These are phyloP conservation scores for Argentina silus DNA, from an alignment of 2,797 vertebrate species.

Conservation along the genomic window DNA sequence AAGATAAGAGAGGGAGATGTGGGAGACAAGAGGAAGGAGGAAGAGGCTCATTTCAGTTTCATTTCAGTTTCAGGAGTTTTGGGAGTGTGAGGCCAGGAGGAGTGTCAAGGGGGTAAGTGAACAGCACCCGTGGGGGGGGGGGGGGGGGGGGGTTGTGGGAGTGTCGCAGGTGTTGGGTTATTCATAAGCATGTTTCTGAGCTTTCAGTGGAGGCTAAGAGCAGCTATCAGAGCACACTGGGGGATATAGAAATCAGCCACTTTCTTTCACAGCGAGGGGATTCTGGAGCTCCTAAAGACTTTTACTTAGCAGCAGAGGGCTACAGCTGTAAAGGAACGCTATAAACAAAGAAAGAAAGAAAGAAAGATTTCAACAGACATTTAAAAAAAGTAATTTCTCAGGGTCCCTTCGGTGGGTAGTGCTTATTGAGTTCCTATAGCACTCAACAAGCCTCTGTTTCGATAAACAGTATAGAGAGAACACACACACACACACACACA, in stretches of 20 bases:
- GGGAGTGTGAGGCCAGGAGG: slow-evolving; percentile 12
- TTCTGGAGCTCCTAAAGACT: slow-evolving; percentile 13
- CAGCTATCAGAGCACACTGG: slow-evolving; percentile 29
- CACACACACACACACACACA: background rate
- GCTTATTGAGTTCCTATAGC: no score
- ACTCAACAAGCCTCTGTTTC: background rate
- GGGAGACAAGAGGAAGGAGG: background rate
- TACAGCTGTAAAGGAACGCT: no score
- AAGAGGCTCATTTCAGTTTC: background rate
- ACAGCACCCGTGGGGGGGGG: background rate
- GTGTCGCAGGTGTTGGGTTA: no score
- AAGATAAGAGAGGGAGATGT: background rate
- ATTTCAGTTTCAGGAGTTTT: no score
- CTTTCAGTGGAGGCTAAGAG: slow-evolving; percentile 27
- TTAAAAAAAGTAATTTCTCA: no score
- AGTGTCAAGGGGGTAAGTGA: slow-evolving; percentile 5
- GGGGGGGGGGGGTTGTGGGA: no score
- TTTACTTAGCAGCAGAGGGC: no score
- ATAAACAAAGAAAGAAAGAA: no score
- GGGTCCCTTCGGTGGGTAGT: no score
- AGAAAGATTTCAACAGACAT: no score
- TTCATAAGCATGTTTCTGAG: no score
- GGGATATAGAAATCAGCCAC: slow-evolving; percentile 10
- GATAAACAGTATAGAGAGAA: slow-evolving; percentile 11
- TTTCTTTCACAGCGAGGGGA: slow-evolving; percentile 21